Evolutionary conservation across 2,888 invertebrate species (phyloP), one percentile per base, ranked within the genome.

Genomic region (Drosophila monieri): DNA sequence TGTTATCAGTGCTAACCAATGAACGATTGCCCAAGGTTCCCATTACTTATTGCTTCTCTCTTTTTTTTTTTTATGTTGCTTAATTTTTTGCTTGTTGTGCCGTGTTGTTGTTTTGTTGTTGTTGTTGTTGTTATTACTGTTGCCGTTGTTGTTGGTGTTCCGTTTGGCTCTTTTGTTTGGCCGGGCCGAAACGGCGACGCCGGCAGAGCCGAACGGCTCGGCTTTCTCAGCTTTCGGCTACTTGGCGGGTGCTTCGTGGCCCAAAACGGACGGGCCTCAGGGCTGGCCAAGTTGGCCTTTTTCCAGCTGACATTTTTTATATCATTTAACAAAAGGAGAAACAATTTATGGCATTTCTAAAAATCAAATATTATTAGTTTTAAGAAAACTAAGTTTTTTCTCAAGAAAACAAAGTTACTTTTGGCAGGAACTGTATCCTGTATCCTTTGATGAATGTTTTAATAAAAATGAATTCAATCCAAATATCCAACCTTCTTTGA

Each of bases 1-100:
- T 61, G 62, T 64, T 64, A 64, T 53, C 62, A 64, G 44, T 35
- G 64, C 64, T 64, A 64, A 64, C 62, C 62, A 64, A 64, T 64
- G 62, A 64, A 64, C 65, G 62, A 64, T 64, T 64, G 65, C 62
- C 62, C 62, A 52, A 64, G 62, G 62, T 64, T 53, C 35, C 35
- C 35, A 43, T 64, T 64, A 64, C 62, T 64, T 65, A 65, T 65
- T 54, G 23, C 51, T 15, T 6, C 32, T n/a, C 21, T 46, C 35
- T 53, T n/a, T 8, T 49, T 21, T 49, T 52, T 43, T 49, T 21
- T 49, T 52, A 35, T 53, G 12, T 44, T 21, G 9, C 32, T 51
- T 14, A 39, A 15, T 61, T 32, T 61, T 62, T 25, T 51, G 32
- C 10, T 57, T 57, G 18, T 39, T 53, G n/a, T 23, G 12, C 14